Base-by-base conservation (phyloP, 1,140 invertebrate genomes). In the Cyclina sinensis region DNA sequence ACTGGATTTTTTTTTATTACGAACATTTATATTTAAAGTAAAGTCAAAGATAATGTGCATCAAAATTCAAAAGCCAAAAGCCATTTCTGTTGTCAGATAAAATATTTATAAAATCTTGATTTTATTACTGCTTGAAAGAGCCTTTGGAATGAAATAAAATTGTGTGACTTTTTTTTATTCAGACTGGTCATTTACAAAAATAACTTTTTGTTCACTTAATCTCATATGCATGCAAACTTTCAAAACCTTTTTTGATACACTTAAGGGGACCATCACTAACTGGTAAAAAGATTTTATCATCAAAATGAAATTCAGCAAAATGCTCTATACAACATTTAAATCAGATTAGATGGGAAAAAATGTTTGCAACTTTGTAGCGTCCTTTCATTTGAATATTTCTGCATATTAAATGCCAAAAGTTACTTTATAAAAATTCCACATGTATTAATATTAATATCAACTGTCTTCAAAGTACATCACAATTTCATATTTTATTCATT, bases 81-180 rank as follows among this genome's bases (percentile, higher is more conserved):
- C 21, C 57, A 9, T 7, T 62, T 27, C 24, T 62, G 57, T 14
- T 62, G 24, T 62, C 57, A 62, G 27, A 62, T 62, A n/a, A 62
- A 62, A 62, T 7, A 62, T 24, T n/a, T 62, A 62, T 62, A 70
- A 70, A 35, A 70, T 37, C 32, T 37, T 30, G 37, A 70, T 32
- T 70, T 70, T 70, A 70, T 70, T 70, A 39, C 32, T 27, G 65
- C 35, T 37, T 70, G 35, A 70, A 37, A 70, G 65, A 70, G 65
- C 65, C 65, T 5, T 37, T n/a, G 35, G 35, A 37, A 70, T 70
- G 65, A 70, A 70, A 37, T n/a, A n/a, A 37, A 70, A 37, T 70
- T 70, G 14, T 27, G 14, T 27, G 65, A 70, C 59, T 65, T 70
- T 37, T 35, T 39, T 39, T 70, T 30, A 70, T 70, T 37, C 32